Base-by-base conservation (phyloP, 2,888 invertebrate genomes). In the Macaria liturata region DNA sequence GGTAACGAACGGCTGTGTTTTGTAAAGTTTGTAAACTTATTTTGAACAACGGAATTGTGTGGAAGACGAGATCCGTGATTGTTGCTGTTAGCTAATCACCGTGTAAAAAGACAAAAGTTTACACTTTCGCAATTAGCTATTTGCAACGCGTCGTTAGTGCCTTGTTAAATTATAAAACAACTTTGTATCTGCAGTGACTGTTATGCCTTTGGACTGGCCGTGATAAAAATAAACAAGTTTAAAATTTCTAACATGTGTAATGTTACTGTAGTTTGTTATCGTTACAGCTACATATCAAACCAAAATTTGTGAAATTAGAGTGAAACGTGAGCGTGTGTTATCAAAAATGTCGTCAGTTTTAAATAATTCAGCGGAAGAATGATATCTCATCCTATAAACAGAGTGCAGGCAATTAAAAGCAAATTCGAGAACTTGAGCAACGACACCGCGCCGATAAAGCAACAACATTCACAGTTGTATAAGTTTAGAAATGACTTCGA, bases 371-470 rank as follows among this genome's bases (percentile, higher is more conserved):
- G 75, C 72, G 77, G 88, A 86, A 91, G 82, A 81, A 88, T 91
- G 91, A 80, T 88, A 85, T 87, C 89, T 63, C 82, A 86, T 75
- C 77, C 84, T 61, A 83, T 84, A 72, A 92, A 91, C 74, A 89
- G 94, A 85, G 95, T 95, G 46, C 94, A 93, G 88, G 92, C 93
- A 50, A 94, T 95, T 63, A 94, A 93, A 76, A 94, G 89, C 80
- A 93, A 93, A 83, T 95, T 95, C 73, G 95, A 95, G 72, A 92
- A 86, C 75, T 76, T 93, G 53, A 91, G 76, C 57, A 71, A 70
- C 4, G 87, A 89, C 46, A 78, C 70, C 55, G 76, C 80, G n/a
- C 72, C 78, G 9, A 52, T 75, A n/a, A 71, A 65, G 59, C 71
- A 56, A 46, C 48, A 47, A 46, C 48, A 47, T 8, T 62, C 70